Percentiles rank a stretch among this genome's conserved stretches.
Evolutionary conservation across 2,113 vertebrate species (phyloP).

Genomic region (Lepus europaeus): DNA sequence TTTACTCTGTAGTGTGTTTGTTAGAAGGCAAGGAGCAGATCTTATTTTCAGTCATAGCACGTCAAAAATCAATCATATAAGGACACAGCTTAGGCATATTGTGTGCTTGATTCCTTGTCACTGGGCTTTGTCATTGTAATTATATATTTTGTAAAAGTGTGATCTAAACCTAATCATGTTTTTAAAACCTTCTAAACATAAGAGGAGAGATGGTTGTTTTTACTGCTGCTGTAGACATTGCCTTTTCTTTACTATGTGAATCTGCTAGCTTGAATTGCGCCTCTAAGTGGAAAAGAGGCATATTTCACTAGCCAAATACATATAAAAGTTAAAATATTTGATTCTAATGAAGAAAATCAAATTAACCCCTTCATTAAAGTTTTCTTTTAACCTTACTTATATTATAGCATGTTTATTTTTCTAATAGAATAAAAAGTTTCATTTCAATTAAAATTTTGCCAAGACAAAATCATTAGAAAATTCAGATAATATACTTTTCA

Average conservation of each 20-base stretch:
- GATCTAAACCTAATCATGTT: neutral
- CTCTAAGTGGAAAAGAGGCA: neutral
- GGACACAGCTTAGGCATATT: neutral
- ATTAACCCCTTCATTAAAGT: neutral
- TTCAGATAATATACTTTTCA: neutral
- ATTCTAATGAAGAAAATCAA: conserved; percentile 9
- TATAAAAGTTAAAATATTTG: neutral
- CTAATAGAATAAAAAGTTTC: neutral
- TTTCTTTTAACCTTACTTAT: neutral
- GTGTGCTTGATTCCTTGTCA: conserved; percentile 33
- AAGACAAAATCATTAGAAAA: neutral
- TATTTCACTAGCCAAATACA: neutral
- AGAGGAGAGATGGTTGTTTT: conserved; percentile 17
- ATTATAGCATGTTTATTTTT: neutral
- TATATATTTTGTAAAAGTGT: neutral
- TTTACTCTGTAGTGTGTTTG: conserved; percentile 73
- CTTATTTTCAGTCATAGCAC: conserved; percentile 67
- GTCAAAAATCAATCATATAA: conserved; percentile 9
- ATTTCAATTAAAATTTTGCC: conserved; percentile 13
- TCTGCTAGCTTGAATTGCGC: neutral
- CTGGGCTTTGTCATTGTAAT: neutral
- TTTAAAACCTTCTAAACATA: neutral
- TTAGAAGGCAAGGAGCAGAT: conserved; percentile 33
- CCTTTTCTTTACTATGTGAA: neutral
- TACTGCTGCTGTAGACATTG: neutral